Evolutionary conservation across 2,797 vertebrate genomes (phyloP).

Genomic region (Oreortyx pictus): DNA sequence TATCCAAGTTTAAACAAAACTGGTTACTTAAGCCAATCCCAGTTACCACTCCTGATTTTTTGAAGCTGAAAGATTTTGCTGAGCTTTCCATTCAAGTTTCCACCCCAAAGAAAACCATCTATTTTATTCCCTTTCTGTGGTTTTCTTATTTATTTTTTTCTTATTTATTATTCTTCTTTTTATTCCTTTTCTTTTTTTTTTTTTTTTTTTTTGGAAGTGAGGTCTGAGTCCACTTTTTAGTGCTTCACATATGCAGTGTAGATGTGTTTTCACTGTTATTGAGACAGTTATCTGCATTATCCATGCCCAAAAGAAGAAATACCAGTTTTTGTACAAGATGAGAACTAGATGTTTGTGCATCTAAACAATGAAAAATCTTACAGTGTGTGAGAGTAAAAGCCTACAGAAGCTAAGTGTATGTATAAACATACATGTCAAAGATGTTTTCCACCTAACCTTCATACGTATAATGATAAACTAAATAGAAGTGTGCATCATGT

Average conservation of each 20-base stretch:
- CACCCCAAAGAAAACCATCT: no score
- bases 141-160: no score
- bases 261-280: neutral
- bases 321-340: neutral
- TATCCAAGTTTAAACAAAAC: slow-evolving; percentile 33
- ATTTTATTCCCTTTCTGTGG: no score
- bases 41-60: neutral
- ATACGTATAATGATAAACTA: neutral
- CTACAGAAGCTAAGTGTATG: neutral
- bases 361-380: neutral
- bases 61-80: neutral
- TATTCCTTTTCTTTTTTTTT: no score
- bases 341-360: neutral
- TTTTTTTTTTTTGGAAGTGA: neutral
- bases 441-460: neutral
- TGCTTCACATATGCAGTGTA: neutral
- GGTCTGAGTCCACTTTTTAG: neutral
- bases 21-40: neutral
- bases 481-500: neutral
- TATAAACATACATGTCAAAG: neutral
- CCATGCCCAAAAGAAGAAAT: neutral
- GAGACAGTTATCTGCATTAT: neutral
- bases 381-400: neutral
- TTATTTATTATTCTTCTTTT: no score
- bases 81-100: neutral